Base-by-base conservation (phyloP, 2,888 invertebrate species). In the Sarcophaga variegata region DNA sequence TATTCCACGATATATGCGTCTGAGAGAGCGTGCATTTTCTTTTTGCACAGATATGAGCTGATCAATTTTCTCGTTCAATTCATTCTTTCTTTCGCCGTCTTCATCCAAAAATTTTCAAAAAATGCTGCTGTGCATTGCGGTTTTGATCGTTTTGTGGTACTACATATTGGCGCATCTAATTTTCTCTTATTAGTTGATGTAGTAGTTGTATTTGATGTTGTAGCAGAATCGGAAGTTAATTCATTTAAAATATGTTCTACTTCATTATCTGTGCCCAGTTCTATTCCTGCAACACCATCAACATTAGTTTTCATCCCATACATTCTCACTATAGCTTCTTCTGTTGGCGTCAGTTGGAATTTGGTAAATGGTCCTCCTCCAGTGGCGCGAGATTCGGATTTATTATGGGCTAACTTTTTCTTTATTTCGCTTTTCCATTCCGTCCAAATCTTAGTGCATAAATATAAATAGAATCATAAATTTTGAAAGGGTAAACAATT, bases 371-470 rank as follows among this genome's bases (percentile, higher is more conserved):
- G n/a, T 66, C 45, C 66, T 66, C 66, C 66, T 66, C 45, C 45
- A 66, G 27, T 66, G 27, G 37, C 66, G 45, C 45, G 66, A 66
- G 66, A 66, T 66, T 66, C 66, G 37, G 66, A 66, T 66, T 66
- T 66, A 27, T 66, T 66, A 66, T 66, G 66, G 5, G 66, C 37
- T 66, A 66, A 66, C 20, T 66, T 66, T 8, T 66, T 66, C 45
- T 45, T 66, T 66, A 66, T 66, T 66, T 27, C 45, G 17, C 14
- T 66, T 17, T 66, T 27, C 45, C 27, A 12, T 17, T 66, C 17
- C 45, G 66, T 66, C 27, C 66, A 66, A 37, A 66, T 66, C 27
- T 37, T 37, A 37, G 17, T 17, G 45, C 37, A 27, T 27, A 27
- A 27, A 27, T 27, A 27, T 27, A 27, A 27, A 27, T 27, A 27